Percentiles rank a stretch among this genome's conserved stretches.
Conservation (phyloP, 2,797 vertebrate species). For the Caiman crocodilus region DNA sequence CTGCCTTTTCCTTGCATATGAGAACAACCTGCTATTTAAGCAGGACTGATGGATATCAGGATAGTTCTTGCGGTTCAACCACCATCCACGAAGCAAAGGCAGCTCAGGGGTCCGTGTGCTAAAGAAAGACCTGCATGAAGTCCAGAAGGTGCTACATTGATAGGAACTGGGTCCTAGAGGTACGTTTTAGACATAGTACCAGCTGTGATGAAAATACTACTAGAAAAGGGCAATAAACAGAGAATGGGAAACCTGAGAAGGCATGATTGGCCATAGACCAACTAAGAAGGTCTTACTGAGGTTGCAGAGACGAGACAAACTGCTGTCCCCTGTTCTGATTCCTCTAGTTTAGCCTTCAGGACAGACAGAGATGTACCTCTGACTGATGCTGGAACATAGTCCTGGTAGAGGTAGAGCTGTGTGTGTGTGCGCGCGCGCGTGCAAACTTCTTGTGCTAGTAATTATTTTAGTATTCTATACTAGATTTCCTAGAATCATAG, state of each 20-base stretch:
- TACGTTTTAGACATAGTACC: fast-evolving
- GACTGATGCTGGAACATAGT: background rate
- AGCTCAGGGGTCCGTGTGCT: background rate
- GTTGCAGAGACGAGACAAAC: background rate
- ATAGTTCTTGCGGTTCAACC: background rate
- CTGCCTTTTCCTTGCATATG: background rate
- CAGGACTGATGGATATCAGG: background rate
- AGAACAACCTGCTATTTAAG: background rate
- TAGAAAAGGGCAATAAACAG: background rate
- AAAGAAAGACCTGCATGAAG: background rate
- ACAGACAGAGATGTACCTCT: background rate
- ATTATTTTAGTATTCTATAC: background rate
- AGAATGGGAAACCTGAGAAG: background rate
- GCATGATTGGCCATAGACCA: background rate
- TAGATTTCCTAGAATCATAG: background rate
- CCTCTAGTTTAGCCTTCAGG: background rate
- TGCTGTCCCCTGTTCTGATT: background rate
- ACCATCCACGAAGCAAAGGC: background rate
- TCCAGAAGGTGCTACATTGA: fast-evolving
- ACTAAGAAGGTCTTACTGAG: fast-evolving
- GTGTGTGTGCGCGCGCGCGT: background rate
- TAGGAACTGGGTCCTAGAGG: background rate
- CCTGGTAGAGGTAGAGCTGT: background rate
- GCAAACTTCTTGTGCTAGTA: background rate
- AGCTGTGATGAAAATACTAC: fast-evolving